Evolutionary conservation across 2,797 vertebrate genomes (phyloP).

Genomic region (Falco novaeseelandiae): DNA sequence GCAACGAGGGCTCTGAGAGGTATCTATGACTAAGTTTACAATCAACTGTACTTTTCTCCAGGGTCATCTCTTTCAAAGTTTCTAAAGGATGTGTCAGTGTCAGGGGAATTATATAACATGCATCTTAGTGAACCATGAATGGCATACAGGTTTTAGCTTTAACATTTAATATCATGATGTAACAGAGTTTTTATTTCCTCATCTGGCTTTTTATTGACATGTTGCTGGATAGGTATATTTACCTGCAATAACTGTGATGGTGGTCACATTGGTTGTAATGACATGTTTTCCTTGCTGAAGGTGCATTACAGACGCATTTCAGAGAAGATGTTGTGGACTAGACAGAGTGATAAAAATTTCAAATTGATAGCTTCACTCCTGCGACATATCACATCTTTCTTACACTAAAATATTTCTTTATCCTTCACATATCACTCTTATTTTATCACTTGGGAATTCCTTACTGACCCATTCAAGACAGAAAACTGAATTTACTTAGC

Average conservation of each 20-base stretch:
- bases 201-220: background rate
- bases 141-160: background rate
- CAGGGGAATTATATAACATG: background rate
- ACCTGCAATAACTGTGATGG: background rate
- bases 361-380: conserved; percentile 3
- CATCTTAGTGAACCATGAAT: background rate
- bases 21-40: background rate
- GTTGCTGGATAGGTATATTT: background rate
- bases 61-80: background rate
- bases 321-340: background rate
- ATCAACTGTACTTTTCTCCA: background rate
- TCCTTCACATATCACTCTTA: conserved; percentile 10
- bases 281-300: background rate
- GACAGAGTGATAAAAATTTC: conserved; percentile 4
- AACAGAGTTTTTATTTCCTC: background rate
- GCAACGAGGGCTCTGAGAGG: background rate
- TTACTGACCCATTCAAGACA: conserved; percentile 26
- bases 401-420: conserved; percentile 3
- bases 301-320: background rate
- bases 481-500: conserved; percentile 28
- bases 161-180: background rate
- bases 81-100: background rate
- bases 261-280: background rate
- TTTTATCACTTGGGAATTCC: conserved; percentile 4
- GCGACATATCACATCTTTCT: conserved; percentile 19